Evolutionary conservation across 1,140 invertebrate genomes (phyloP).

Genomic region (Drosophila melanogaster): Release_6_plus_ISO1_MT NT_037436.4:15590501-15591000

Average conservation of each 20-base stretch:
- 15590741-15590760: not conserved
- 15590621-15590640: not conserved
- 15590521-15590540: not conserved
- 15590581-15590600: not conserved
- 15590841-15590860: constrained; percentile 1
- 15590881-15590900: too few relatives aligned
- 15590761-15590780: constrained; percentile 2
- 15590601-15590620: not conserved
- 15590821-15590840: constrained; percentile 19
- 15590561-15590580: not conserved
- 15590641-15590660: not conserved
- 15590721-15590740: constrained; percentile 18
- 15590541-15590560: not conserved
- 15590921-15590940: too few relatives aligned
- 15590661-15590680: not conserved
- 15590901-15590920: too few relatives aligned
- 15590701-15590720: constrained; percentile 6
- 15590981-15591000: not conserved
- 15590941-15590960: too few relatives aligned
- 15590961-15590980: too few relatives aligned
- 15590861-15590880: not conserved
- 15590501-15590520: not conserved
- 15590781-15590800: constrained; percentile 1
- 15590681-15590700: constrained; percentile 8
- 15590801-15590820: constrained; percentile 10